These are phyloP conservation scores for Anagrus nilaparvatae DNA, from an alignment of 1,140 invertebrate genomes.

Conservation along the genomic window DNA sequence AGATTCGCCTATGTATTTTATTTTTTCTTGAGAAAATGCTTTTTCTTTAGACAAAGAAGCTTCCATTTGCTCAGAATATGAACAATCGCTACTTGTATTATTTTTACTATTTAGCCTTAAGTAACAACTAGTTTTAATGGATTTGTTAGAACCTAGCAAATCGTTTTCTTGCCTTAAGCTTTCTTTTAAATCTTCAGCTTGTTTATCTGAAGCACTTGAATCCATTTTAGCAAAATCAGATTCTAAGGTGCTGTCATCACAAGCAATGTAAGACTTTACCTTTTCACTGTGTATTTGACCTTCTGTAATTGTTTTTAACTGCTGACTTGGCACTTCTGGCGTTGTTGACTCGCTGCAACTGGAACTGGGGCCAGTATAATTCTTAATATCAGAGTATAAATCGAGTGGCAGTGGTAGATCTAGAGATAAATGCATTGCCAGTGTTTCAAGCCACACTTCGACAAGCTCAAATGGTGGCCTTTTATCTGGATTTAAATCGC, in stretches of 20 bases:
- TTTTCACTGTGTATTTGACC: slow-evolving; percentile 36
- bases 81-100: slow-evolving; percentile 9
- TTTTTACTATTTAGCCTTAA: slow-evolving; percentile 14
- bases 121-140: slow-evolving; percentile 6
- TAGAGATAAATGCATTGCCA: slow-evolving; percentile 61
- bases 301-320: slow-evolving; percentile 43
- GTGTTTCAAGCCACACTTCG: slow-evolving; percentile 68
- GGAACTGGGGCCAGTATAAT: slow-evolving; percentile 53
- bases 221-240: slow-evolving; percentile 22
- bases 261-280: slow-evolving; percentile 25
- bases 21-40: slow-evolving; percentile 12
- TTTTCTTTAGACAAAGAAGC: slow-evolving; percentile 6
- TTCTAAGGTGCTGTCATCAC: slow-evolving; percentile 38
- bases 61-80: not conserved
- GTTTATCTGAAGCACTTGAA: slow-evolving; percentile 10
- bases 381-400: slow-evolving; percentile 63
- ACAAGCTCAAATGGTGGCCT: slow-evolving; percentile 80
- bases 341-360: slow-evolving; percentile 51
- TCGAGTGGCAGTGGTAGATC: slow-evolving; percentile 53
- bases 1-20: slow-evolving; percentile 13
- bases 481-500: slow-evolving; percentile 78
- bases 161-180: slow-evolving; percentile 16
- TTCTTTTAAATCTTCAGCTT: slow-evolving; percentile 21
- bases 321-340: slow-evolving; percentile 42
- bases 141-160: not conserved